Conservation (phyloP, 2,888 invertebrate genomes). For the Hirtodrosophila confusa region DNA sequence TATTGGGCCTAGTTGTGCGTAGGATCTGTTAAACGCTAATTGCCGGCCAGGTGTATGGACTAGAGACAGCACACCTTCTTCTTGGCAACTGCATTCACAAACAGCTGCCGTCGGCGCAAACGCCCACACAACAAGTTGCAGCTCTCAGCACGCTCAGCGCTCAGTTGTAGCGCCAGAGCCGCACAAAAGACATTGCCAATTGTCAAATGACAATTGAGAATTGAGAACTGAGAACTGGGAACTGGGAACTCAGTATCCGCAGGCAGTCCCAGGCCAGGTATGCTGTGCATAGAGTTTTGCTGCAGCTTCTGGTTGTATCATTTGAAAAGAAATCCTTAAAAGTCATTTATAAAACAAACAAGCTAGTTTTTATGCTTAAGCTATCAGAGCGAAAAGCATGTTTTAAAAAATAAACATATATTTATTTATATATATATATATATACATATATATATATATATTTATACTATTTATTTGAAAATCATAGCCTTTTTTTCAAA, state of each 20-base stretch:
- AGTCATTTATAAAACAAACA: too few species aligned
- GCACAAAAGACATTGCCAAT: conserved; percentile 20
- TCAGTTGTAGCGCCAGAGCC: conserved; percentile 41
- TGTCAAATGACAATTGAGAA: conserved; percentile 4
- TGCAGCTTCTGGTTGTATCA: too few species aligned
- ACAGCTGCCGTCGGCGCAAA: conserved; percentile 49
- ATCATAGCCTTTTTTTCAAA: too few species aligned
- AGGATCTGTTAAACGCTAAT: conserved; percentile 50
- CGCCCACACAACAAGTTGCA: conserved; percentile 62
- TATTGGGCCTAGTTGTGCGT: conserved; percentile 51
- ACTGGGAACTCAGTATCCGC: conserved; percentile 20
- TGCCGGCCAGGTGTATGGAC: conserved; percentile 42
- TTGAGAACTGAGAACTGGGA: conserved; percentile 3
- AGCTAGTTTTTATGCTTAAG: too few species aligned
- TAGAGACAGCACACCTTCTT: conserved; percentile 26
- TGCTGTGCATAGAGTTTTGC: conserved; percentile 11
- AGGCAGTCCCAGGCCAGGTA: conserved; percentile 23
- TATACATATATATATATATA: too few species aligned
- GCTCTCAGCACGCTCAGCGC: conserved; percentile 32
- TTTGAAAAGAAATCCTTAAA: too few species aligned
- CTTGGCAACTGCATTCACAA: conserved; percentile 14
- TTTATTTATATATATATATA: too few species aligned
- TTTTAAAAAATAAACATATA: too few species aligned
- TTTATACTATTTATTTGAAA: too few species aligned
- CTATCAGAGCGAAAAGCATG: too few species aligned